phyloP scores from a whole-genome alignment of 1,140 invertebrate species.

The Gryllus bimaculatus region DNA sequence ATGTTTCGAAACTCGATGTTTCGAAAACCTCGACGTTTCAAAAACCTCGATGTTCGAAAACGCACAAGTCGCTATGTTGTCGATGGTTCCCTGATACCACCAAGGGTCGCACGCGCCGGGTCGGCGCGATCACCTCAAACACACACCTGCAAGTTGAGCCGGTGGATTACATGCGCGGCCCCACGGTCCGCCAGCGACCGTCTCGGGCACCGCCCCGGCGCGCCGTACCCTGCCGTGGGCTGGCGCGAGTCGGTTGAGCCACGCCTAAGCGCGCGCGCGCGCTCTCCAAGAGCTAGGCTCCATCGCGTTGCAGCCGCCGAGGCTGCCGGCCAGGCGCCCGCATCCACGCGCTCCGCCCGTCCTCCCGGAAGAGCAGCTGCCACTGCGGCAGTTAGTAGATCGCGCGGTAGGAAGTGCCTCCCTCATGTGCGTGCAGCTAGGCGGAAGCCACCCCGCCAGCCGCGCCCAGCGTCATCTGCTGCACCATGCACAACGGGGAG shows the following conservation, averaged over 20 bases:
- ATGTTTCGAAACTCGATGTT: too few species aligned
- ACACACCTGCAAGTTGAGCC: too few species aligned
- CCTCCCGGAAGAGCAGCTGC: neutral
- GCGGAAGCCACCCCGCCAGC: neutral
- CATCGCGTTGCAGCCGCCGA: neutral
- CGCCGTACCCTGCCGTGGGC: slow-evolving; percentile 6
- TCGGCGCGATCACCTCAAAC: too few species aligned
- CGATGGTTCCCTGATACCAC: too few species aligned
- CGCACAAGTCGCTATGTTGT: too few species aligned
- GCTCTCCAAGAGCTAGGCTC: slow-evolving; percentile 13
- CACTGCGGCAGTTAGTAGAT: neutral
- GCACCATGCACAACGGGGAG: too few species aligned
- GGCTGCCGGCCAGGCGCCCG: neutral
- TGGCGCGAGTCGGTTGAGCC: slow-evolving; percentile 9
- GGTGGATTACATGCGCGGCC: too few species aligned
- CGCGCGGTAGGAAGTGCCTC: slow-evolving; percentile 11
- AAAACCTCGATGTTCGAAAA: too few species aligned
- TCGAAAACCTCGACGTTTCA: too few species aligned
- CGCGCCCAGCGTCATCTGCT: neutral
- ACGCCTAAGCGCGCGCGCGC: neutral
- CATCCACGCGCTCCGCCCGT: neutral
- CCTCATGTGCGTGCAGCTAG: neutral
- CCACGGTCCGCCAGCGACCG: too few species aligned
- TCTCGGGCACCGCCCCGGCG: neutral
- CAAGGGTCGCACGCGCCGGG: too few species aligned